Evolutionary conservation across 2,888 invertebrate species (phyloP).

Genomic region (Dynastes maya): DNA sequence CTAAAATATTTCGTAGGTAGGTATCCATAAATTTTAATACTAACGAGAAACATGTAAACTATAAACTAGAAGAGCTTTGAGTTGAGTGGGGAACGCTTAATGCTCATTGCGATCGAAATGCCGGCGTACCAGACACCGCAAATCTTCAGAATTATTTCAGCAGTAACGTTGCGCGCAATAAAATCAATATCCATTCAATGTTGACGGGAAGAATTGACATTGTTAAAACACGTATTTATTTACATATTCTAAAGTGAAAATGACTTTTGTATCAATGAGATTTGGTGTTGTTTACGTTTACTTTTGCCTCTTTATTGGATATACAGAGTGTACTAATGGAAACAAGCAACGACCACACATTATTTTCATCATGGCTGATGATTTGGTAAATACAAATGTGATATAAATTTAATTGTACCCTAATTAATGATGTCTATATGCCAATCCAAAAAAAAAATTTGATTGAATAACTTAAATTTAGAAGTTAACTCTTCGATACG

Average conservation of each 20-base stretch:
- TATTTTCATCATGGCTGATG: constrained; percentile 89
- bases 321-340: constrained; percentile 31
- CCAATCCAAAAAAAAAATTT: too few relatives aligned
- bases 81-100: not conserved
- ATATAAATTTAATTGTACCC: not conserved
- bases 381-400: constrained; percentile 79
- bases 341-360: constrained; percentile 76
- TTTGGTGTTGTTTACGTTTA: not conserved
- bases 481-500: too few relatives aligned
- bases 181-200: not conserved
- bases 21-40: too few relatives aligned
- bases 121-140: constrained; percentile 4
- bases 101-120: not conserved
- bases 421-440: not conserved
- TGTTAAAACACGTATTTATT: not conserved
- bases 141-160: constrained; percentile 22
- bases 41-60: too few relatives aligned
- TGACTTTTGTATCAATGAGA: not conserved
- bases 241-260: not conserved
- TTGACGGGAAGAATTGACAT: not conserved
- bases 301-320: not conserved
- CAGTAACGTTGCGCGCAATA: not conserved
- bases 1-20: too few relatives aligned
- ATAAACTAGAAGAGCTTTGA: not conserved
- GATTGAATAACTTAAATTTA: too few relatives aligned